These are phyloP conservation scores for Halictus rubicundus DNA, from an alignment of 1,140 invertebrate genomes.

Conservation along the genomic window DNA sequence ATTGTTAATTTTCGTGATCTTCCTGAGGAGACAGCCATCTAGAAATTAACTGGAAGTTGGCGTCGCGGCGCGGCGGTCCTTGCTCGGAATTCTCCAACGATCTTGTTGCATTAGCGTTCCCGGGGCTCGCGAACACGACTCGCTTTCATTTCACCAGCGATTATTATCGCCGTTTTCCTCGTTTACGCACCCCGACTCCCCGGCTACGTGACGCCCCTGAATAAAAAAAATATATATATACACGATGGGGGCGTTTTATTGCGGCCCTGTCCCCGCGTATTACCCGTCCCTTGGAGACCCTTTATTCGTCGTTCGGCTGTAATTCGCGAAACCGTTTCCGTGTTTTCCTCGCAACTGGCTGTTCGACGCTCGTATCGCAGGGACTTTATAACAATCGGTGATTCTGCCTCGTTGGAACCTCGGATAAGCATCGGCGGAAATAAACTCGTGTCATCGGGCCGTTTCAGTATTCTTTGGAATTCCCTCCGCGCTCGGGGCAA, in stretches of 20 bases:
- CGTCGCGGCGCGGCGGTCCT: background rate
- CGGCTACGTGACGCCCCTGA: background rate
- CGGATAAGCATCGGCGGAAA: background rate
- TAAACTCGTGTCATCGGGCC: background rate
- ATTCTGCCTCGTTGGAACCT: background rate
- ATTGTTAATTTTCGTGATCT: background rate
- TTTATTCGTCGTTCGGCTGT: background rate
- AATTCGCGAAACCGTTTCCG: background rate
- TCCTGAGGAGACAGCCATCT: background rate
- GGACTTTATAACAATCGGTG: background rate
- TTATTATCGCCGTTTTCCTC: conserved; percentile 22
- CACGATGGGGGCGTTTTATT: background rate
- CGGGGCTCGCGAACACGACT: background rate
- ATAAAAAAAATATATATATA: background rate
- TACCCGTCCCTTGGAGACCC: conserved; percentile 7
- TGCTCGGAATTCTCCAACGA: background rate
- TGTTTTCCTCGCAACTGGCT: background rate
- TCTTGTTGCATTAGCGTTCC: background rate
- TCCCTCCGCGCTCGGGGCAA: too few species aligned
- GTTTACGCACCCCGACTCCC: background rate
- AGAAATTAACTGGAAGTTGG: background rate
- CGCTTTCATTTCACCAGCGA: conserved; percentile 7
- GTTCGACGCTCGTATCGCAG: conserved; percentile 2
- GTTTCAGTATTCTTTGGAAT: too few species aligned
- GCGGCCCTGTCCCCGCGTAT: background rate